A percentile compares a stretch with the other conserved stretches of the same genome.
phyloP scores from a whole-genome alignment of 2,888 invertebrate genomes.

The Cerceris rybyensis region DNA sequence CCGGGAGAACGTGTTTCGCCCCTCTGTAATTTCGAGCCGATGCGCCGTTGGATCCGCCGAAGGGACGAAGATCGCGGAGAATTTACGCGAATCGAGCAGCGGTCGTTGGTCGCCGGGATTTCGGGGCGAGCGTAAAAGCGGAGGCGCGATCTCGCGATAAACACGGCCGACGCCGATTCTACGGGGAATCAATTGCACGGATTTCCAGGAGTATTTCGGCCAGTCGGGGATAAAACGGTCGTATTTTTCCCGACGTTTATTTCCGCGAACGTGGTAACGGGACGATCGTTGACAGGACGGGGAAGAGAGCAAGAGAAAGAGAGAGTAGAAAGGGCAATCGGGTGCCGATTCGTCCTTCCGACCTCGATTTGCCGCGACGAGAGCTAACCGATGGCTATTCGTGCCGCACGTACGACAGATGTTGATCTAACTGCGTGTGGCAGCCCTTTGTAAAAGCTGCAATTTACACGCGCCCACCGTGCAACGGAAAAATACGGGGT shows the following conservation, averaged over 20 bases:
- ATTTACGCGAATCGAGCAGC: not conserved
- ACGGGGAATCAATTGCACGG: slow-evolving; percentile 48
- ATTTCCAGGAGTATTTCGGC: slow-evolving; percentile 42
- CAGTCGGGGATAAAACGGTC: slow-evolving; percentile 24
- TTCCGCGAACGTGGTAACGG: slow-evolving; percentile 24
- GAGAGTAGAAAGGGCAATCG: slow-evolving; percentile 10
- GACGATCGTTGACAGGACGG: slow-evolving; percentile 20
- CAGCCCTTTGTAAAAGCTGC: slow-evolving; percentile 61
- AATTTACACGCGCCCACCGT: slow-evolving; percentile 57
- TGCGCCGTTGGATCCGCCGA: too few species aligned
- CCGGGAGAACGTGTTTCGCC: too few species aligned
- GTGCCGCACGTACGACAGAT: slow-evolving; percentile 59
- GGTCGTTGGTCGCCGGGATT: not conserved
- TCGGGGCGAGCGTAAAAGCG: not conserved
- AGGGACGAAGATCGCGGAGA: too few species aligned
- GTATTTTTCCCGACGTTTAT: slow-evolving; percentile 33
- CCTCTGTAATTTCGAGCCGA: too few species aligned
- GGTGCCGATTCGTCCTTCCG: slow-evolving; percentile 50
- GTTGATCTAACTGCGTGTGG: slow-evolving; percentile 60
- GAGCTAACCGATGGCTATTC: slow-evolving; percentile 56
- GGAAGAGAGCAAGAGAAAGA: not conserved
- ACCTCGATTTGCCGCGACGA: slow-evolving; percentile 57
- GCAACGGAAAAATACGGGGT: slow-evolving; percentile 52
- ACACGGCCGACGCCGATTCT: slow-evolving; percentile 22
- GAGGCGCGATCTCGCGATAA: slow-evolving; percentile 22